These are phyloP conservation scores for Hipposideros larvatus DNA, from an alignment of 2,797 vertebrate genomes.

Conservation along the genomic window DNA sequence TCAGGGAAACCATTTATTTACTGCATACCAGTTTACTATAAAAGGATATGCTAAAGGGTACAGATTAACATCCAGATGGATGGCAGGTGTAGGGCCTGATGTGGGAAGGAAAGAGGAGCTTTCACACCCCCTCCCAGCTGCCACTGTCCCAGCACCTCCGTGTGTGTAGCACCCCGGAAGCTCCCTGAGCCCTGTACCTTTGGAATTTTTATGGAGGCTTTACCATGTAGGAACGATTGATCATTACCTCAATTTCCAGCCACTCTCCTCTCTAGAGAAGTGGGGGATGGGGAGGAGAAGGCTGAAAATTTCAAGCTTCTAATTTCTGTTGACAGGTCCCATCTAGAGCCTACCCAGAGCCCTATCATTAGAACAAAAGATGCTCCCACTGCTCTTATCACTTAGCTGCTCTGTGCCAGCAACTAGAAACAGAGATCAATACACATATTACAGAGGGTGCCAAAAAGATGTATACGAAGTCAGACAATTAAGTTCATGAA, in stretches of 20 bases:
- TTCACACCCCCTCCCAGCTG: too few relatives aligned
- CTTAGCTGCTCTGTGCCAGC: neutral
- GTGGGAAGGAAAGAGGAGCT: neutral
- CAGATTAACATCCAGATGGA: neutral
- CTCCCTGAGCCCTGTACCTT: neutral
- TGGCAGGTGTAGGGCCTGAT: neutral
- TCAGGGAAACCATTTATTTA: neutral
- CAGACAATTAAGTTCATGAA: too few relatives aligned
- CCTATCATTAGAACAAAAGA: neutral
- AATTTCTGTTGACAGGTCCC: neutral
- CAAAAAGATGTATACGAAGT: too few relatives aligned
- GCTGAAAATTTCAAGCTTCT: neutral
- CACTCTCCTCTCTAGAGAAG: neutral
- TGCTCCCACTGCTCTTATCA: neutral
- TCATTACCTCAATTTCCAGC: neutral
- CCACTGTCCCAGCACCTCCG: neutral
- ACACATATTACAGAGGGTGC: neutral
- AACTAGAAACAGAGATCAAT: neutral
- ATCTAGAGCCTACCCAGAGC: neutral
- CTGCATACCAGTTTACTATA: neutral
- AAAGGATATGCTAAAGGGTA: neutral
- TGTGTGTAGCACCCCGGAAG: neutral
- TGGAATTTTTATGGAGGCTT: neutral
- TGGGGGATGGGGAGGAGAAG: rapidly evolving
- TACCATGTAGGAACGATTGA: neutral